A percentile compares a stretch with the other conserved stretches of the same genome.
These are phyloP conservation scores for Morinoia aosen DNA, from an alignment of 2,888 invertebrate species.

Conservation along the genomic window DNA sequence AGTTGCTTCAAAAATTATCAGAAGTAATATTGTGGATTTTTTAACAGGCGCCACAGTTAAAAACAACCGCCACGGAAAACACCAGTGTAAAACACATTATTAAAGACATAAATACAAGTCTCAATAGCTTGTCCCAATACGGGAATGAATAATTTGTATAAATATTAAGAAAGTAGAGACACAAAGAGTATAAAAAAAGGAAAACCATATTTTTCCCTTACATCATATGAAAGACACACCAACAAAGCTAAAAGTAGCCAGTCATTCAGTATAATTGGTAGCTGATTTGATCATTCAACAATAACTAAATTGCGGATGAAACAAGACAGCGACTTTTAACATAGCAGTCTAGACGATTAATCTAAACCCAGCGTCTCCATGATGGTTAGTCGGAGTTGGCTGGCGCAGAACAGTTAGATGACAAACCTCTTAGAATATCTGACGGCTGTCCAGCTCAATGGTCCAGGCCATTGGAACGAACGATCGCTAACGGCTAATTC, in stretches of 20 bases:
- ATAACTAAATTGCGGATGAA: neutral
- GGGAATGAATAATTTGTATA: neutral
- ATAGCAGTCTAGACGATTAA: neutral
- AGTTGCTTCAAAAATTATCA: neutral
- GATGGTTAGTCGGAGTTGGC: neutral
- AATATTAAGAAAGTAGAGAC: neutral
- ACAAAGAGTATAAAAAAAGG: neutral
- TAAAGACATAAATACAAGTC: neutral
- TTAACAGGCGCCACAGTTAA: neutral
- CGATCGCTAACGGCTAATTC: neutral
- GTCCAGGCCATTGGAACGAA: too few species aligned
- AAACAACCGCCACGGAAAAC: too few species aligned
- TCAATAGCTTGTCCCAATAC: neutral
- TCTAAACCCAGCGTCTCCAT: neutral
- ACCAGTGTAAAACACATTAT: neutral
- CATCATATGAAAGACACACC: neutral
- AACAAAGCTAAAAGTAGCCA: neutral
- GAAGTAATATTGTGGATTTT: neutral
- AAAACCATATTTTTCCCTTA: neutral
- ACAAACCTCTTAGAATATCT: too few species aligned
- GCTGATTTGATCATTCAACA: neutral
- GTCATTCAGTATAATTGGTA: neutral
- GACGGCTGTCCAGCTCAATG: too few species aligned
- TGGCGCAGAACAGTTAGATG: neutral
- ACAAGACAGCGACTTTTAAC: neutral